Evolutionary conservation across 2,888 invertebrate species (phyloP).

Genomic region (Drosophila borborema): DNA sequence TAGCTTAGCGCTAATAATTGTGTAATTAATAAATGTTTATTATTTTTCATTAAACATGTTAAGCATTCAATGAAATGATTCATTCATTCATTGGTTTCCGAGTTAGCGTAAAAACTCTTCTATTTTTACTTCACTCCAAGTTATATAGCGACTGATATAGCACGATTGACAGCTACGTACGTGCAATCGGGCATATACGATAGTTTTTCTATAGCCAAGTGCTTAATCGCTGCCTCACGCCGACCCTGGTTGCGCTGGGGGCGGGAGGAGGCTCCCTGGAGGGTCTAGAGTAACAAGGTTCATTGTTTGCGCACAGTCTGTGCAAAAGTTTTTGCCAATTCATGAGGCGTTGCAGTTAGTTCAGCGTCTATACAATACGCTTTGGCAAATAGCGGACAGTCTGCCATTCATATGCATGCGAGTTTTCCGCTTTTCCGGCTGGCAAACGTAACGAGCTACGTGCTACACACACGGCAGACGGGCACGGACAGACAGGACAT

Average conservation of each 20-base stretch:
- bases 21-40: not conserved
- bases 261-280: not conserved
- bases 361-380: constrained; percentile 61
- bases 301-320: constrained; percentile 79
- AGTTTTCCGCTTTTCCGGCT: constrained; percentile 78
- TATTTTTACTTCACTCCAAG: not conserved
- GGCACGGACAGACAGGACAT: constrained; percentile 1
- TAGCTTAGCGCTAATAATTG: not conserved
- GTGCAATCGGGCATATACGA: not conserved
- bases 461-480: constrained; percentile 5
- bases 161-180: constrained; percentile 1
- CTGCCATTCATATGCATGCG: constrained; percentile 64
- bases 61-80: constrained; percentile 1
- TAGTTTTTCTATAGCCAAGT: not conserved
- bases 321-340: constrained; percentile 71
- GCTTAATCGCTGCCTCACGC: not conserved
- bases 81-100: not conserved
- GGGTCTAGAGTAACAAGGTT: constrained; percentile 20
- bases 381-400: constrained; percentile 73
- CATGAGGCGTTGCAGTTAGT: constrained; percentile 63
- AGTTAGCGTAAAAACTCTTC: not conserved
- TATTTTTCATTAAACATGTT: not conserved
- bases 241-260: constrained; percentile 7
- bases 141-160: not conserved
- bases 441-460: constrained; percentile 49